Conservation (phyloP, 2,797 vertebrate genomes). For the Sebastes cheni region DNA sequence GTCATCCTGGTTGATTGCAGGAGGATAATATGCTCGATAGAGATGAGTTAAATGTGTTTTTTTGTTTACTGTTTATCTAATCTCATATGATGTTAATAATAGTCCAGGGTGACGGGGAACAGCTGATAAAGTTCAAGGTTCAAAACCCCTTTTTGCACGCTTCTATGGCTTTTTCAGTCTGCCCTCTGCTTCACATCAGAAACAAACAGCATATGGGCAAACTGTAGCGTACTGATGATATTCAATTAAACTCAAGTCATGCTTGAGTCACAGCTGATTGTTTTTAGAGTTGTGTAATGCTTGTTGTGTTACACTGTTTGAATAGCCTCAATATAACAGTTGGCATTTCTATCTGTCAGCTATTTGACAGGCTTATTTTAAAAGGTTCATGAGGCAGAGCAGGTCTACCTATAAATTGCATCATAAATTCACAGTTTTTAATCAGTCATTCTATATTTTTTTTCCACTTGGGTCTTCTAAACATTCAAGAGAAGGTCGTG, state of each 20-base stretch:
- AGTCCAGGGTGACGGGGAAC: neutral
- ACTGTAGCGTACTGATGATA: conserved; percentile 16
- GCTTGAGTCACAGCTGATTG: conserved; percentile 21
- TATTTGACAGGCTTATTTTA: neutral
- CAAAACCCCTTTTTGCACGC: neutral
- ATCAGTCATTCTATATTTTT: neutral
- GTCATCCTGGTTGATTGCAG: neutral
- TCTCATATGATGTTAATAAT: neutral
- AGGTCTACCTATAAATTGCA: neutral
- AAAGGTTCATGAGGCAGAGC: conserved; percentile 13
- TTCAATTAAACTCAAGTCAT: conserved; percentile 37
- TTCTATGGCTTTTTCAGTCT: conserved; percentile 7
- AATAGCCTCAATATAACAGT: conserved; percentile 3
- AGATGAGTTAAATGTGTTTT: neutral
- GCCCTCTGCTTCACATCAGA: conserved; percentile 21
- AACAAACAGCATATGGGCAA: conserved; percentile 30
- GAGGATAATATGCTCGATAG: neutral
- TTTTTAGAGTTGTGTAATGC: neutral
- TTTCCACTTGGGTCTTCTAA: neutral
- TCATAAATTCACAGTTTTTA: neutral
- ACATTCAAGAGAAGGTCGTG: neutral
- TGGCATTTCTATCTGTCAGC: conserved; percentile 35
- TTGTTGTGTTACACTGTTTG: conserved; percentile 11
- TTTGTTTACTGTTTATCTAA: neutral
- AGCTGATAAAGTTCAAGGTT: conserved; percentile 22